Evolutionary conservation across 2,797 vertebrate genomes (phyloP).

Genomic region (Epinephelus awoara): DNA sequence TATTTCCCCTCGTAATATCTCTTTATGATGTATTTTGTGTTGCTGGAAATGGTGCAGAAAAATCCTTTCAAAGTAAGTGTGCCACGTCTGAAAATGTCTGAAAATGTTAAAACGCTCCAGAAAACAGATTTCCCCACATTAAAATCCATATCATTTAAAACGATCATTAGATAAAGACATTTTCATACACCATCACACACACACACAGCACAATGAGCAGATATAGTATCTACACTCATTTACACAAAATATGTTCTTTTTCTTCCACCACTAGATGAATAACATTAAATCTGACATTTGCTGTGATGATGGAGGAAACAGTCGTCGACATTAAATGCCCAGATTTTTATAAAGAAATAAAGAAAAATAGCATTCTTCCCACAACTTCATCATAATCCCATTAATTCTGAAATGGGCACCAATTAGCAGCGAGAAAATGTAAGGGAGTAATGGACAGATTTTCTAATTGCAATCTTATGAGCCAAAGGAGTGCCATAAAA

Average conservation of each 20-base stretch:
- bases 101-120: neutral
- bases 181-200: constrained; percentile 10
- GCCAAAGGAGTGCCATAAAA: constrained; percentile 70
- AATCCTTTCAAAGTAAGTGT: constrained; percentile 9
- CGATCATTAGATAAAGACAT: neutral
- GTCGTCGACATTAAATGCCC: constrained; percentile 53
- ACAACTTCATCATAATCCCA: constrained; percentile 76
- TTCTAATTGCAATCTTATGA: constrained; percentile 76
- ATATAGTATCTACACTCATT: constrained; percentile 16
- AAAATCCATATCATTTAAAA: constrained; percentile 1
- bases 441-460: constrained; percentile 70
- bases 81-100: neutral
- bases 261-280: constrained; percentile 12
- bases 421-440: constrained; percentile 77
- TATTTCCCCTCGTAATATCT: neutral
- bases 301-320: constrained; percentile 48
- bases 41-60: constrained; percentile 7
- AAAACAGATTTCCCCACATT: constrained; percentile 7
- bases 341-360: constrained; percentile 48
- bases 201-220: constrained; percentile 12
- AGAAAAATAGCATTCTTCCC: constrained; percentile 56
- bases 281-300: constrained; percentile 57
- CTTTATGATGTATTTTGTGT: neutral
- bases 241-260: constrained; percentile 24
- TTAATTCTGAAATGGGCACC: constrained; percentile 78